A percentile compares a stretch with the other conserved stretches of the same genome.
phyloP scores from a whole-genome alignment of 2,113 vertebrate genomes.

The Cephalophus harveyi region DNA sequence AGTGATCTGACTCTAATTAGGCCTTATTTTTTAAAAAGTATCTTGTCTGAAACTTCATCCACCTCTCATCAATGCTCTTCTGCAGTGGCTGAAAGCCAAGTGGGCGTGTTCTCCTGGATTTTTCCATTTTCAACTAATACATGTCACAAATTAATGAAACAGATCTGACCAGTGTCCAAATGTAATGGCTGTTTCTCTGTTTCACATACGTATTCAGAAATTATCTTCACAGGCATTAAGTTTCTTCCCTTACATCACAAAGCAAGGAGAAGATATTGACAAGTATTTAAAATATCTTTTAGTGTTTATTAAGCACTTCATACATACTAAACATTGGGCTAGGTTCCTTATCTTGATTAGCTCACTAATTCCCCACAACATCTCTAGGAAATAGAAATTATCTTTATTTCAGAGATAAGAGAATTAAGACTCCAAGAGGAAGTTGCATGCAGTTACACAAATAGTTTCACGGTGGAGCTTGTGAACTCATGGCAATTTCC shows the following conservation, averaged over 20 bases:
- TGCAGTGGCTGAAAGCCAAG: background rate
- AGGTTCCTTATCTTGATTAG: background rate
- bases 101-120: background rate
- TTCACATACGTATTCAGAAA: background rate
- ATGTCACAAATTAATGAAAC: background rate
- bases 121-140: background rate
- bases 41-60: background rate
- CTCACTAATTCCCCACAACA: background rate
- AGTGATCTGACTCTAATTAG: constrained; percentile 18
- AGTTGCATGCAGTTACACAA: background rate
- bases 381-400: constrained; percentile 7
- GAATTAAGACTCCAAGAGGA: background rate
- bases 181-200: background rate
- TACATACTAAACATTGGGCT: background rate
- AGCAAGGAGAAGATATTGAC: background rate
- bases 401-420: background rate
- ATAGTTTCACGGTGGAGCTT: background rate
- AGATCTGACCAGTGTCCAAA: background rate
- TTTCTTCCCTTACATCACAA: background rate
- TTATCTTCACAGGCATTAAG: background rate
- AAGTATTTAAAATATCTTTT: background rate
- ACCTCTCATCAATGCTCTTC: background rate
- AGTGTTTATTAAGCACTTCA: background rate
- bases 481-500: background rate
- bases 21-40: background rate